phyloP scores from a whole-genome alignment of 2,797 vertebrate genomes.

The Podarcis siculus region DNA sequence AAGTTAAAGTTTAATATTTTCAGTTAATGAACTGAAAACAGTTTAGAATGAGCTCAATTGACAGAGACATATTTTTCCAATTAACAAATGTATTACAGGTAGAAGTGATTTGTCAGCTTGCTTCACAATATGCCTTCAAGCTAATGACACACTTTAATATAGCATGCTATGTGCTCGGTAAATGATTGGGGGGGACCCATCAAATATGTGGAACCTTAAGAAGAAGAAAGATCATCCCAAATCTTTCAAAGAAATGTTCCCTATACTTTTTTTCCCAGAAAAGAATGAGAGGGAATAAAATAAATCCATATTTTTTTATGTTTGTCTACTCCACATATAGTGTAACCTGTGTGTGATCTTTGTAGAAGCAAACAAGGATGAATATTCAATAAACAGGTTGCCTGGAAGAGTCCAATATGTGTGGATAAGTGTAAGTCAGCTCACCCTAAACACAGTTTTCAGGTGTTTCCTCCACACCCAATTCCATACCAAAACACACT shows the following conservation, averaged over 20 bases:
- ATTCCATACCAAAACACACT: background rate
- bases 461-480: background rate
- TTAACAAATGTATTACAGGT: constrained; percentile 52
- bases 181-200: background rate
- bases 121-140: constrained; percentile 46
- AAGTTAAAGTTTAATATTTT: constrained; percentile 55
- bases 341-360: no score
- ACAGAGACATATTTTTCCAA: constrained; percentile 56
- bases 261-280: background rate
- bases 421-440: background rate
- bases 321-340: background rate
- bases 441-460: background rate
- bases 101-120: constrained; percentile 54
- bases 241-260: background rate
- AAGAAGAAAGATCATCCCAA: constrained; percentile 15
- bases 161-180: constrained; percentile 4
- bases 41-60: constrained; percentile 52
- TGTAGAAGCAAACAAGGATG: no score
- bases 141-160: constrained; percentile 51
- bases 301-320: background rate
- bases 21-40: constrained; percentile 61
- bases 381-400: no score
- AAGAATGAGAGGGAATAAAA: background rate
- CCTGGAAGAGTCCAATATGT: background rate
- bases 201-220: constrained; percentile 36